Base-by-base conservation (phyloP, 2,797 vertebrate genomes). In the Hephaestus fuliginosus region DNA sequence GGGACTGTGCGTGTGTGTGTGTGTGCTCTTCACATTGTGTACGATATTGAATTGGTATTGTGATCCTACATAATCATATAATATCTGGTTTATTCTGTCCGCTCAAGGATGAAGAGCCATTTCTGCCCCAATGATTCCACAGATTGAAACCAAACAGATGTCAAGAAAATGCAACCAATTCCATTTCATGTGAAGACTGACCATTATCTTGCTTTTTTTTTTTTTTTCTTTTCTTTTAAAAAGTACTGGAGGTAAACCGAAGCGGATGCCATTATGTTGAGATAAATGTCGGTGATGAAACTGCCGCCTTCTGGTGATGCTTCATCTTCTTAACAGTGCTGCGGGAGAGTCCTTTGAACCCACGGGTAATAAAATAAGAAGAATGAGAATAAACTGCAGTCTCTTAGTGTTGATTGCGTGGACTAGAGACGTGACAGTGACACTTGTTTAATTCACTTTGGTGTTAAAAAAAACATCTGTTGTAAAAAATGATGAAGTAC, bases 101-200 rank as follows among this genome's bases (percentile, higher is more conserved):
- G 53, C 85, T 81, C 81, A 73, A 85, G 90, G 78, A 89, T 90
- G 88, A 90, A 90, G 89, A 84, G 82, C 88, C 71, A 71, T 91
- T 91, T 88, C 86, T 88, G 90, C 85, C 71, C 60, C 18, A 49
- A 33, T 82, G 87, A 87, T 55, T 88, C 58, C 41, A 61, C 75
- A 88, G 82, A 92, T 87, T 86, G 89, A 93, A 93, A 77, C 84
- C 84, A 88, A 91, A 87, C 75, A 84, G 72, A 91, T 82, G 86
- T 86, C 78, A 79, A 83, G 79, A 80, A 86, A 85, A 80, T 72
- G 56, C 81, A 74, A 77, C 70, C 81, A 62, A 80, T 90, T 90
- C 70, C 70, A 81, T 87, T 89, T 90, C 75, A 76, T 51, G 63
- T 56, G 58, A 85, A 46, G 80, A 87, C 80, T 85, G 76, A 77